Conservation (phyloP, 92 coral and sea anemone genomes). For the Umimayanthus kanabou region DNA sequence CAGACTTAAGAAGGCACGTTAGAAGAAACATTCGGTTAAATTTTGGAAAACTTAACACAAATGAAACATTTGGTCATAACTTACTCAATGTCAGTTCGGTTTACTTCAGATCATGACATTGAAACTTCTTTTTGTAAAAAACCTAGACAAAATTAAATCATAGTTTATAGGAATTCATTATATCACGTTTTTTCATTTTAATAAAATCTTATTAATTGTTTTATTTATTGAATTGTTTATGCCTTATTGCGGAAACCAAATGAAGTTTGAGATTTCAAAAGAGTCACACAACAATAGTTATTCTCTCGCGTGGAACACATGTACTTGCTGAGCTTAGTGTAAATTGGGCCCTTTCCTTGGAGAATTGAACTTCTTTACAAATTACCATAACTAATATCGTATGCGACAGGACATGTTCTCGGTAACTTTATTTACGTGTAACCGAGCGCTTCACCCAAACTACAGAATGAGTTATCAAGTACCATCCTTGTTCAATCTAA, state of each 20-base stretch:
- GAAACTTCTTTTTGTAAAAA: no score
- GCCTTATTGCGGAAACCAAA: neutral
- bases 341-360: neutral
- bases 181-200: no score
- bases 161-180: no score
- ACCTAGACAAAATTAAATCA: no score
- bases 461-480: neutral
- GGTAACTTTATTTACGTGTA: neutral
- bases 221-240: no score
- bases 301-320: neutral
- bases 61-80: no score
- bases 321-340: neutral
- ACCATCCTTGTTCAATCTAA: neutral
- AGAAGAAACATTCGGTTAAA: no score
- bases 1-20: no score
- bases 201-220: no score
- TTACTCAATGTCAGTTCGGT: no score
- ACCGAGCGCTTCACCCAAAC: neutral
- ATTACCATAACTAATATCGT: slow-evolving; percentile 10
- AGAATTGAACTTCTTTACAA: slow-evolving; percentile 4
- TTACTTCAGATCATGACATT: no score
- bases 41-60: no score
- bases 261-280: neutral
- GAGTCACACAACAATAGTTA: neutral
- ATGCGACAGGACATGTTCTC: neutral